Evolutionary conservation across 2,888 invertebrate genomes (phyloP), one percentile per base, ranked within the genome.

Genomic region (Schizotus pectinicornis): DNA sequence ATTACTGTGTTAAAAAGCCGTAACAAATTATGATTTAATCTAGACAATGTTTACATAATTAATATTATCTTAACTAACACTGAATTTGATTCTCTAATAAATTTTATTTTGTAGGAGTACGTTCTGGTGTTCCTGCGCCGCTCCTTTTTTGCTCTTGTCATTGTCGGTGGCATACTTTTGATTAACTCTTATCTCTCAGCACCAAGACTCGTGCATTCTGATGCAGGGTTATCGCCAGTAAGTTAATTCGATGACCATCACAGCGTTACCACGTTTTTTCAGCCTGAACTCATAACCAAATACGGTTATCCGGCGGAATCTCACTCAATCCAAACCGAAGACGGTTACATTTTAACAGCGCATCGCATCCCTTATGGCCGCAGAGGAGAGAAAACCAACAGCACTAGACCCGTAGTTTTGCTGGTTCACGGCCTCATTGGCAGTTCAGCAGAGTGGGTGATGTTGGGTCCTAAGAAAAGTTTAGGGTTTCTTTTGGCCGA

Each of bases 311-410:
- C 71, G 41, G 70, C 77, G 0, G 79, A 81, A 59, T 77, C 72
- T 8, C 79, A 79, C 63, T 73, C 77, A 9, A 70, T 80, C 47
- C 74, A 77, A 74, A 81, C 81, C 8, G 74, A 77, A 53, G 81
- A 81, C 71, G 80, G 77, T n/a, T 81, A 81, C 69, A 71, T 79
- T 22, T 48, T 69, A 38, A 60, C 66, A 3, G 6, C 68, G 1
- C 68, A 68, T 33, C 60, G 69, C 6, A 64, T 70, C 22, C 65
- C 67, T 8, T 42, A 63, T 32, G 64, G 64, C 7, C 33, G n/a
- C 5, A 46, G 61, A 22, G 38, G 33, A 7, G 7, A 7, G 9
- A 31, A 7, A 34, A n/a, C 11, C 8, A 7, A 33, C 6, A 7
- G 11, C 2, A 13, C 12, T 11, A 37, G 45, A 38, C 53, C 58